phyloP scores from a whole-genome alignment of 37 sponge, comb jelly and placozoan genomes.

The Haliclona indistincta region DNA sequence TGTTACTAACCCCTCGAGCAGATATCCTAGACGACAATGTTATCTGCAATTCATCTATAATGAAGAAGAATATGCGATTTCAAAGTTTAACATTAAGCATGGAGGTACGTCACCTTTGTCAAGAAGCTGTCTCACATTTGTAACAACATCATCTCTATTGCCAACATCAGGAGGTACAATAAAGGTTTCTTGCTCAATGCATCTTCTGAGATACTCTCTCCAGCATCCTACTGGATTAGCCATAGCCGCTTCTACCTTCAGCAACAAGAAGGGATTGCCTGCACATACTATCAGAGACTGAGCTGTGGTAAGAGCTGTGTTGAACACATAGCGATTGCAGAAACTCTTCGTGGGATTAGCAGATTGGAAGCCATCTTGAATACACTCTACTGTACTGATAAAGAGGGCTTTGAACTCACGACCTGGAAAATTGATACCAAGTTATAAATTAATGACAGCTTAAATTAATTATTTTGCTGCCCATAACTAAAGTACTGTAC shows the following conservation, averaged over 20 bases:
- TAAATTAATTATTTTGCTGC: conserved; percentile 35
- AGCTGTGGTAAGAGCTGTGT: conserved; percentile 34
- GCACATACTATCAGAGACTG: conserved; percentile 25
- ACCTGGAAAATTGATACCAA: conserved; percentile 14
- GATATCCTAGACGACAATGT: too few species aligned
- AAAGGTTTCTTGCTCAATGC: conserved; percentile 1
- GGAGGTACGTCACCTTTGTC: neutral
- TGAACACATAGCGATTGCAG: conserved; percentile 30
- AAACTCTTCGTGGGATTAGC: conserved; percentile 10
- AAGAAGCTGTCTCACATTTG: neutral
- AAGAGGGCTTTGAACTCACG: conserved; percentile 39
- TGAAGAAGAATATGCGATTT: too few species aligned
- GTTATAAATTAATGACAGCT: too few species aligned
- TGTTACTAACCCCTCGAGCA: too few species aligned
- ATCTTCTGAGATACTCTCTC: conserved; percentile 12
- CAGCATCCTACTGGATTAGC: neutral
- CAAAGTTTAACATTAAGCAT: too few species aligned
- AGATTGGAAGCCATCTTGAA: neutral
- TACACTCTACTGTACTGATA: conserved; percentile 31
- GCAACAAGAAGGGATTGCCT: conserved; percentile 31
- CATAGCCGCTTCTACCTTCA: conserved; percentile 13
- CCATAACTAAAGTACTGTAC: too few species aligned
- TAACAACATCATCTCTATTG: neutral
- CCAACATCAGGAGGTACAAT: neutral
- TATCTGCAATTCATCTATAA: too few species aligned